Percentiles rank a stretch among this genome's conserved stretches.
phyloP scores from a whole-genome alignment of 92 coral and sea anemone genomes.

The Zoanthus gigantus region DNA sequence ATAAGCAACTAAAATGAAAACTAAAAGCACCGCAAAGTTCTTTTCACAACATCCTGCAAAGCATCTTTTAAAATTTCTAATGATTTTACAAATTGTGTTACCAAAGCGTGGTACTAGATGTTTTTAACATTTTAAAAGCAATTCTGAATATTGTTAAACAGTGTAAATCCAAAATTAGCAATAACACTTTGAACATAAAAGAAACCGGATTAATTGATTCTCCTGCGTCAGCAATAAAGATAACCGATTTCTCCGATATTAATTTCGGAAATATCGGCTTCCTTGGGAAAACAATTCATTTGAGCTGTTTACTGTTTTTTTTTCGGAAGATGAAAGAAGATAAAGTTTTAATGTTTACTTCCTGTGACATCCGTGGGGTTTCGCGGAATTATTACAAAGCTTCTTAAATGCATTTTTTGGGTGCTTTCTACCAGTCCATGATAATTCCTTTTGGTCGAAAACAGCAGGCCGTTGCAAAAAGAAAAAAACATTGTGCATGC shows the following conservation, averaged over 20 bases:
- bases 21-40: no score
- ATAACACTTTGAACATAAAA: not conserved
- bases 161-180: not conserved
- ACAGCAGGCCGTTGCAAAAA: not conserved
- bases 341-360: constrained; percentile 18
- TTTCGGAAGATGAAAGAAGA: not conserved
- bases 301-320: not conserved
- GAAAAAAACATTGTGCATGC: not conserved
- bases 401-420: constrained; percentile 25
- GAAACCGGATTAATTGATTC: not conserved
- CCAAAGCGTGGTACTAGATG: not conserved
- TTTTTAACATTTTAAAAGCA: not conserved
- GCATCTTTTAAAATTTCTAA: no score
- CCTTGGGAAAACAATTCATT: not conserved
- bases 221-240: not conserved
- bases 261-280: not conserved
- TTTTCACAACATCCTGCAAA: no score
- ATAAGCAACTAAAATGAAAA: no score
- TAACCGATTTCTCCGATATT: not conserved
- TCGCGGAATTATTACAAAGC: constrained; percentile 20
- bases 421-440: not conserved
- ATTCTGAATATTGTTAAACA: not conserved
- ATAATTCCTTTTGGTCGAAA: not conserved
- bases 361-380: not conserved
- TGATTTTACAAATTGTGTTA: no score